Evolutionary conservation across 1,140 invertebrate species (phyloP).

Genomic region (Leptopilina boulardi): DNA sequence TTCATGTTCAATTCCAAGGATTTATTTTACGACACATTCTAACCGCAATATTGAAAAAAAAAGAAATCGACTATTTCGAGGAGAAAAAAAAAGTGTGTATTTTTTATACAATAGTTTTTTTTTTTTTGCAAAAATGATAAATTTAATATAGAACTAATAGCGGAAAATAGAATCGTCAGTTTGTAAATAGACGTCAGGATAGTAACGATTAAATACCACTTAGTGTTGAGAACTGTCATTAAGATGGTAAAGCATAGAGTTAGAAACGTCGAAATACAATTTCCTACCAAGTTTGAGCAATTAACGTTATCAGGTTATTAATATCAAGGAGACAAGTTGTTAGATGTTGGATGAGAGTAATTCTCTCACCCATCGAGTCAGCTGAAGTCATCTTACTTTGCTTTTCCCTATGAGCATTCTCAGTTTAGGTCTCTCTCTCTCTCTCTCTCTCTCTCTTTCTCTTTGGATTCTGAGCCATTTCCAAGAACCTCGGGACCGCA

Average conservation of each 20-base stretch:
- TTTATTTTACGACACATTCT: too few relatives aligned
- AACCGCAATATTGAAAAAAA: too few relatives aligned
- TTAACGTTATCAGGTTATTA: constrained; percentile 60
- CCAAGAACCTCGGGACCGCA: not conserved
- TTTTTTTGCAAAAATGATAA: not conserved
- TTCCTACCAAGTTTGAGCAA: constrained; percentile 48
- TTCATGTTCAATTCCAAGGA: not conserved
- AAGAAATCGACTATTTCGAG: too few relatives aligned
- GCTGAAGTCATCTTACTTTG: constrained; percentile 17
- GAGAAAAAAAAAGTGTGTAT: too few relatives aligned
- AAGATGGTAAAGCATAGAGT: not conserved
- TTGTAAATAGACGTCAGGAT: not conserved
- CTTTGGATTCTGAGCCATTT: not conserved
- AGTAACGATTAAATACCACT: constrained; percentile 20
- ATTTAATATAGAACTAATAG: not conserved
- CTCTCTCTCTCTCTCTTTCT: too few relatives aligned
- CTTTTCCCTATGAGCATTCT: constrained; percentile 1
- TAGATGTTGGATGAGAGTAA: constrained; percentile 24
- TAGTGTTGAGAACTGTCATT: constrained; percentile 5
- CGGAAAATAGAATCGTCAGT: not conserved
- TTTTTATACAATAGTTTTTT: too few relatives aligned
- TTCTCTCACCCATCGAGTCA: not conserved
- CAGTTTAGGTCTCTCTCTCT: not conserved
- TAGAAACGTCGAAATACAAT: constrained; percentile 13
- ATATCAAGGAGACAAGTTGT: constrained; percentile 48